Conservation (phyloP, 2,797 vertebrate genomes). For the Staurois parvus region DNA sequence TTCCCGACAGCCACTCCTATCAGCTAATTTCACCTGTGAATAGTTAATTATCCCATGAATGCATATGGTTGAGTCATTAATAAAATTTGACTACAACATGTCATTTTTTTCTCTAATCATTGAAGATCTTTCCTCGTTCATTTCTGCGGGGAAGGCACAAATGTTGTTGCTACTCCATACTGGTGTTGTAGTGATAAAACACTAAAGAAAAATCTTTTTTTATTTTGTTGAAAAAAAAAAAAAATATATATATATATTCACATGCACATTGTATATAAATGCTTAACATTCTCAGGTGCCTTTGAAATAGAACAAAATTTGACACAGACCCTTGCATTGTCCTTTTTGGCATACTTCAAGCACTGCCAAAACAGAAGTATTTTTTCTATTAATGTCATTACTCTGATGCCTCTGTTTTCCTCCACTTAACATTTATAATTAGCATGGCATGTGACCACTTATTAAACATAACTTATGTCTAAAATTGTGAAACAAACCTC, state of each 20-base stretch:
- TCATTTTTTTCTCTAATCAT: conserved; percentile 59
- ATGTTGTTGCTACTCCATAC: not conserved
- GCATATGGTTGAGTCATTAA: conserved; percentile 94
- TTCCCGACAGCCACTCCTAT: conserved; percentile 85
- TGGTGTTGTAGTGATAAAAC: conserved; percentile 10
- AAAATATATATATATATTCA: not conserved
- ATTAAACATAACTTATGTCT: too few species aligned
- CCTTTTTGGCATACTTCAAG: too few species aligned
- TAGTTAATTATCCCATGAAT: conserved; percentile 93
- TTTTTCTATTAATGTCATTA: too few species aligned
- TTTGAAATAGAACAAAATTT: too few species aligned
- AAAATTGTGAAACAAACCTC: too few species aligned
- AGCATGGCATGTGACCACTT: too few species aligned
- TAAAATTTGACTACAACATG: conserved; percentile 83
- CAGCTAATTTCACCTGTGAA: conserved; percentile 98
- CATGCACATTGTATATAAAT: too few species aligned
- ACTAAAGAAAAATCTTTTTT: not conserved
- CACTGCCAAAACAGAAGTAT: too few species aligned
- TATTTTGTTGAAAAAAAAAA: not conserved
- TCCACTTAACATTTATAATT: too few species aligned
- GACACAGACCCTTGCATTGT: too few species aligned
- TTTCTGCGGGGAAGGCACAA: conserved; percentile 21
- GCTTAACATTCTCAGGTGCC: too few species aligned
- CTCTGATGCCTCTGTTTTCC: too few species aligned
- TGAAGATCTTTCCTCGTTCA: conserved; percentile 18